Evolutionary conservation across 2,888 invertebrate genomes (phyloP).

Genomic region (Cantharis rufa): DNA sequence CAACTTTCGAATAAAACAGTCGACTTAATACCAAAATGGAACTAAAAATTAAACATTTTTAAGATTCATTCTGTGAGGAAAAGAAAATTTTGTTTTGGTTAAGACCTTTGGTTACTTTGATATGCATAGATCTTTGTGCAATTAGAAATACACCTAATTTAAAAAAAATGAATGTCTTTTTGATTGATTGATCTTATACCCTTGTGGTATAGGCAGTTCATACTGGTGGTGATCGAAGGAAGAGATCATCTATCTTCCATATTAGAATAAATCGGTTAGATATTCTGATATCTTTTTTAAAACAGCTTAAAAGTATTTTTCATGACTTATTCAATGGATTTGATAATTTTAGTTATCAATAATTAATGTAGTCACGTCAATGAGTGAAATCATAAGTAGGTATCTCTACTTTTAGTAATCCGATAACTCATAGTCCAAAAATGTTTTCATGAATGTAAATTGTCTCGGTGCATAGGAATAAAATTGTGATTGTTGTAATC

Average conservation of each 20-base stretch:
- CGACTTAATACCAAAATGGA: slow-evolving; percentile 79
- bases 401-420: neutral
- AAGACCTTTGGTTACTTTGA: too few species aligned
- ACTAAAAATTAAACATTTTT: slow-evolving; percentile 59
- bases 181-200: too few species aligned
- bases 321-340: neutral
- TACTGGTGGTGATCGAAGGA: too few species aligned
- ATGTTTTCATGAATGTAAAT: neutral
- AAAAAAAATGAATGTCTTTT: too few species aligned
- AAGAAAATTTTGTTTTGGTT: too few species aligned
- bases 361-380: neutral
- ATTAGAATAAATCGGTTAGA: too few species aligned
- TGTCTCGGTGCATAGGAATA: neutral
- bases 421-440: neutral
- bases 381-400: neutral
- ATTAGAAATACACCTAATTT: too few species aligned
- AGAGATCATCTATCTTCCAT: too few species aligned
- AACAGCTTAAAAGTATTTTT: neutral
- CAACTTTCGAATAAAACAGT: slow-evolving; percentile 82
- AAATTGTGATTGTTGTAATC: neutral
- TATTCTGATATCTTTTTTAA: too few species aligned
- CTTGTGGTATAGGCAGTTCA: too few species aligned
- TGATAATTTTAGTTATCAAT: too few species aligned
- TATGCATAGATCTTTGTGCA: too few species aligned
- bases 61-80: neutral